Base-by-base conservation (phyloP, 2,113 vertebrate genomes). In the Caranx ignobilis region DNA sequence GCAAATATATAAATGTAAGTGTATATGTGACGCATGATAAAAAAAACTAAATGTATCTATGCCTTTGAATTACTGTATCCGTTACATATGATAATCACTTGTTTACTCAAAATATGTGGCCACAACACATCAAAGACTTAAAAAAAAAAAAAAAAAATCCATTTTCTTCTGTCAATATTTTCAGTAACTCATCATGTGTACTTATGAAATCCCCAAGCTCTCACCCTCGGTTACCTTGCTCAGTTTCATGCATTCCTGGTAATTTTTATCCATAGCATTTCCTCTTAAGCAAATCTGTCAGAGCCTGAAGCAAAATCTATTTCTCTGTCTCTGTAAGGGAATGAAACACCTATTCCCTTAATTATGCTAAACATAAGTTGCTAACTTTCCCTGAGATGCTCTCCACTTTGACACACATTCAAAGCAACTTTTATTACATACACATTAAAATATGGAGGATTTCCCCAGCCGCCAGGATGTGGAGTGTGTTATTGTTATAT, bases 121-220 rank as follows among this genome's bases (percentile, higher is more conserved):
- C 45, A 37, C 9, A 54, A 57, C 34, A 79, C 84, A 78, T 90
- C 85, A 92, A 89, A 92, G 85, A 8, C 47, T 62, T 71, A 65
- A 47, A 11, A 2, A 70, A 48, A 61, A 45, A 19, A 48, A 61
- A 45, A 19, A 12, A 37, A 6, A 41, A 68, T 67, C 59, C 56
- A 21, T 82, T 72, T 84, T 86, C 66, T 79, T 65, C 78, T 78
- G 45, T 83, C 77, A 81, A 76, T 21, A 71, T 9, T 69, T 64
- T 68, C 65, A 45, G 35, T 83, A 56, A 73, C 61, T 81, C 65
- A 69, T 5, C 34, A n/a, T 55, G n/a, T 59, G 32, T 61, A 65
- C n/a, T 83, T 68, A 48, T n/a, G 48, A 66, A 67, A 45, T 26
- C 18, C 35, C 34, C 7, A 45, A 4, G 21, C 6, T 26, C 39